phyloP scores from a whole-genome alignment of 2,888 invertebrate species.

The Synanthedon tipuliformis region DNA sequence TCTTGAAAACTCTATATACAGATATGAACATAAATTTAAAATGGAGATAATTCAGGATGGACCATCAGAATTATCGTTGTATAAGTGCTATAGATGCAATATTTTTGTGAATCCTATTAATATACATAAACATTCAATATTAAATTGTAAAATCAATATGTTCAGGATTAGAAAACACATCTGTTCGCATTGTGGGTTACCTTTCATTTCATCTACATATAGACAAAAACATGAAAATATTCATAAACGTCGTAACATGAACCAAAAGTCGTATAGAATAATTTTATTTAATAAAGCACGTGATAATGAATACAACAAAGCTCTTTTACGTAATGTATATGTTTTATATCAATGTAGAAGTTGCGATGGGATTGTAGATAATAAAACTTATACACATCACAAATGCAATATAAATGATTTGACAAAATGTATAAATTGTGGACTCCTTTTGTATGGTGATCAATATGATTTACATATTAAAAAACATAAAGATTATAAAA shows the following conservation, averaged over 20 bases:
- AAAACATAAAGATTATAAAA: constrained; percentile 29
- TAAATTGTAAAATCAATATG: constrained; percentile 12
- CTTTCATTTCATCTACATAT: constrained; percentile 23
- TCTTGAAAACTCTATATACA: constrained; percentile 35
- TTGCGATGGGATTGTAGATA: constrained; percentile 32
- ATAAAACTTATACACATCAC: constrained; percentile 18
- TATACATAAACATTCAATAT: constrained; percentile 27
- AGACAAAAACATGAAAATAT: constrained; percentile 28
- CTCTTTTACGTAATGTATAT: constrained; percentile 20
- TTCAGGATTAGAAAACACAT: constrained; percentile 21
- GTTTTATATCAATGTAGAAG: constrained; percentile 42
- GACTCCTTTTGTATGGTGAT: constrained; percentile 21
- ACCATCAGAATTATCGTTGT: constrained; percentile 21
- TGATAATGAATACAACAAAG: constrained; percentile 22
- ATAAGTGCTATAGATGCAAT: constrained; percentile 39
- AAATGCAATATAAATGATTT: constrained; percentile 22
- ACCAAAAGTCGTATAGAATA: constrained; percentile 26
- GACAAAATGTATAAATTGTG: constrained; percentile 33
- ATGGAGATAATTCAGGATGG: constrained; percentile 37
- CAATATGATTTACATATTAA: constrained; percentile 26
- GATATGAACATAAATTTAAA: constrained; percentile 37
- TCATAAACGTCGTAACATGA: constrained; percentile 19
- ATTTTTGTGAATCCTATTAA: constrained; percentile 24
- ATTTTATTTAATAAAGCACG: constrained; percentile 30
- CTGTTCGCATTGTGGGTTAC: constrained; percentile 33